Evolutionary conservation across 2,888 invertebrate species (phyloP), one percentile per base, ranked within the genome.

Genomic region (Habrosyne pyritoides): DNA sequence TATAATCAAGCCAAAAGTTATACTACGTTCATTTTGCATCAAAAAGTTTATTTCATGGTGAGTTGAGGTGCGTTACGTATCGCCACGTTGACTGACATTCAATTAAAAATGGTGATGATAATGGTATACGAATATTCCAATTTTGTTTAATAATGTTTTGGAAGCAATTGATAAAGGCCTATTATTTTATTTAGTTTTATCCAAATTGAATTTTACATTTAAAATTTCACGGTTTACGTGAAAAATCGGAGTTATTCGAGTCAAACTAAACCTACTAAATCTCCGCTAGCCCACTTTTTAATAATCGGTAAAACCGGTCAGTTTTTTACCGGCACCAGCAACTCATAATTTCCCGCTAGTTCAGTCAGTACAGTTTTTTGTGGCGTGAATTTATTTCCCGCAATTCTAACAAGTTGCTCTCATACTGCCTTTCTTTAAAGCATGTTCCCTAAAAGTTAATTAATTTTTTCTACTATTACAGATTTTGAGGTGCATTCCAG

Each of bases 371-470:
- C 55, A 51, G 53, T 52, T 61, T 55, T 64, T 60, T 63, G 56
- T 55, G 56, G 51, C 56, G 50, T 47, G 53, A 63, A 69, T 71
- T 71, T 69, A 64, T 66, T 60, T 71, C 55, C 57, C 42, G 36
- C 57, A 61, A 60, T 61, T 67, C 57, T 48, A 52, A 42, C 22
- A 36, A 53, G 53, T 60, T 59, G 18, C 49, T 42, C 12, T 47
- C 14, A 42, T 53, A 59, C 54, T 49, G 42, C 47, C 14, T 48
- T 30, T 7, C 48, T 36, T 18, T 54, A n/a, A 42, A 47, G 26
- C 21, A 30, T 12, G 18, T 14, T 28, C 21, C 12, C 5, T 21
- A 18, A 18, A 47, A 21, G 21, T 42, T 14, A 14, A 47, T 22
- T 22, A 10, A n/a, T 22, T 22, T 4, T 22, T 3, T 10, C 4